phyloP scores from a whole-genome alignment of 2,888 invertebrate species.

The Lithophane leautieri region DNA sequence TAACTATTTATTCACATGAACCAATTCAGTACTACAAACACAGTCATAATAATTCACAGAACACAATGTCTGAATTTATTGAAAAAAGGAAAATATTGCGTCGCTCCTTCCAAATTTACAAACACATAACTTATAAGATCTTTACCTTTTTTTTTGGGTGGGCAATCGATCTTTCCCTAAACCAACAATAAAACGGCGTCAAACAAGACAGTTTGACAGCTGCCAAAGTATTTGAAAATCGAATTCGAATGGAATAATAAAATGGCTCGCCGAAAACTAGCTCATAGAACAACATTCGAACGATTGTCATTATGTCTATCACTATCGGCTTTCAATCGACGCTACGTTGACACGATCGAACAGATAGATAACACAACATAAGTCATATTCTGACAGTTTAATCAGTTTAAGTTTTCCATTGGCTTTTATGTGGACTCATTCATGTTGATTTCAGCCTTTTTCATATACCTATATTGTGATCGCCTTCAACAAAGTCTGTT shows the following conservation, averaged over 20 bases:
- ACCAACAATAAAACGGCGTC: neutral
- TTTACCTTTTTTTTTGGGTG: no score
- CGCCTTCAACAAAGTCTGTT: neutral
- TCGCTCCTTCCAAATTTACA: neutral
- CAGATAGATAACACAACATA: constrained; percentile 25
- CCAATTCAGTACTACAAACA: neutral
- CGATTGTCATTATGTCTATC: constrained; percentile 26
- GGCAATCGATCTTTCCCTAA: neutral
- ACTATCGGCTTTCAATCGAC: constrained; percentile 40
- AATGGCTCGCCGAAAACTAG: constrained; percentile 9
- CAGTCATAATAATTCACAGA: neutral
- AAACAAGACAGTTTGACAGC: constrained; percentile 17
- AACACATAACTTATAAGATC: neutral
- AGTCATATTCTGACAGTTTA: constrained; percentile 44
- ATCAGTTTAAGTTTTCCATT: constrained; percentile 26
- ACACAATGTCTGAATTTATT: neutral
- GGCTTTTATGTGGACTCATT: neutral
- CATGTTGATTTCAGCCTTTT: neutral
- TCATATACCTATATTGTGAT: neutral
- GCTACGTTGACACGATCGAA: constrained; percentile 32
- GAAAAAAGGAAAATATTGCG: neutral
- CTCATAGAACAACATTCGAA: constrained; percentile 27
- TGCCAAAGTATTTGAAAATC: constrained; percentile 27
- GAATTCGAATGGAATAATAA: constrained; percentile 17
- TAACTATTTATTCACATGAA: neutral